These are phyloP conservation scores for Dicyrtomina minuta DNA, from an alignment of 2,888 invertebrate genomes.

Conservation along the genomic window DNA sequence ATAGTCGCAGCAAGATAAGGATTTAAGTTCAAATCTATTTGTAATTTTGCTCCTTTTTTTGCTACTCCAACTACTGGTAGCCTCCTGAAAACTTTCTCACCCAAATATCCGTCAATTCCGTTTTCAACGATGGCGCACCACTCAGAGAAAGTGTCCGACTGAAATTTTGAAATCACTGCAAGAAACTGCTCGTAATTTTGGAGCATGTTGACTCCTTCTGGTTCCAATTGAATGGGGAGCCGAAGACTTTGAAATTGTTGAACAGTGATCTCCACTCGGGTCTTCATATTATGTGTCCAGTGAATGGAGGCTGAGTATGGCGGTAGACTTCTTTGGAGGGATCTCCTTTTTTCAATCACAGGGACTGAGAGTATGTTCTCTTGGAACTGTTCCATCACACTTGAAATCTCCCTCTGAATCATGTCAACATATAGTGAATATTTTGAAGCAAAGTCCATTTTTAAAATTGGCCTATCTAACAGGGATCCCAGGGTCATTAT, in stretches of 20 bases:
- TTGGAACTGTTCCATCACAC: constrained; percentile 30
- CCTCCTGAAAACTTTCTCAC: constrained; percentile 74
- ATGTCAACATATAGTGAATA: constrained; percentile 78
- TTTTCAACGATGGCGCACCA: constrained; percentile 74
- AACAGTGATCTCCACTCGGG: constrained; percentile 34
- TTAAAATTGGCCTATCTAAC: constrained; percentile 82
- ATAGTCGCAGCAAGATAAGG: constrained; percentile 57
- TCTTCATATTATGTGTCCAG: constrained; percentile 46
- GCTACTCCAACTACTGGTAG: too few relatives aligned
- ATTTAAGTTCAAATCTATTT: constrained; percentile 83
- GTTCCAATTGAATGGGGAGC: constrained; percentile 38
- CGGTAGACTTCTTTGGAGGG: constrained; percentile 33
- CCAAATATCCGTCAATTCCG: constrained; percentile 73
- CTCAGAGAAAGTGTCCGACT: constrained; percentile 68
- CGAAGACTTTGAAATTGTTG: constrained; percentile 41
- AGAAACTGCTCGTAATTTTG: constrained; percentile 70
- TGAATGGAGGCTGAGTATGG: constrained; percentile 44
- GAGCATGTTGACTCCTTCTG: constrained; percentile 66
- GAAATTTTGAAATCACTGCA: constrained; percentile 72
- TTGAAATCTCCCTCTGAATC: constrained; percentile 71
- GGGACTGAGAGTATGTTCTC: constrained; percentile 1
- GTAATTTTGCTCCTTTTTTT: constrained; percentile 53
- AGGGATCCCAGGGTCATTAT: constrained; percentile 85
- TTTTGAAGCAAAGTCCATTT: constrained; percentile 81
- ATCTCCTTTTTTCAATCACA: constrained; percentile 10